Evolutionary conservation across 2,797 vertebrate species (phyloP).

Genomic region (Ptychadena robeensis): DNA sequence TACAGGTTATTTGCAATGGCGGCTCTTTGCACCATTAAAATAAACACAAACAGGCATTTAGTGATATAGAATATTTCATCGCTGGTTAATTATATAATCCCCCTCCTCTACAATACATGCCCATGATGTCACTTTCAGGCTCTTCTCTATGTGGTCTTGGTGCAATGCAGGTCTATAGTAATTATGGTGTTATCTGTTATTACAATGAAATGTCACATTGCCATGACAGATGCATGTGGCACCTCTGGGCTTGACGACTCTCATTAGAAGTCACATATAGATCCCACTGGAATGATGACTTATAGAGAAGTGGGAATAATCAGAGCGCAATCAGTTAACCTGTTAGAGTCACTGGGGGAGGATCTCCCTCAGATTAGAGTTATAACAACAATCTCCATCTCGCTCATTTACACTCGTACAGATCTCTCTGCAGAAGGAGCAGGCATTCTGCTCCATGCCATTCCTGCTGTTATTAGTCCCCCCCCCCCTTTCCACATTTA

Average conservation of each 20-base stretch:
- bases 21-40: not conserved
- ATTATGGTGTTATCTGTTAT: not conserved
- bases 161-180: conserved; percentile 52
- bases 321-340: conserved; percentile 47
- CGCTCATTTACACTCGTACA: conserved; percentile 36
- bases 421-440: conserved; percentile 57
- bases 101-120: not conserved
- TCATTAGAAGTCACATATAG: conserved; percentile 27
- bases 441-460: conserved; percentile 56
- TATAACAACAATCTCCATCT: conserved; percentile 52
- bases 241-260: conserved; percentile 17
- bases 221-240: conserved; percentile 44
- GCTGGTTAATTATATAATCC: not conserved
- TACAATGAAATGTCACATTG: conserved; percentile 15
- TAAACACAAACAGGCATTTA: not conserved
- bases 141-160: conserved; percentile 21
- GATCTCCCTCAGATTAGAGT: conserved; percentile 47
- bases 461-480: conserved; percentile 46
- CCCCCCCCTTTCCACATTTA: conserved; percentile 57
- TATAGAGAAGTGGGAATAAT: conserved; percentile 41
- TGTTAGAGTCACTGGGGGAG: conserved; percentile 59
- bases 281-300: conserved; percentile 23
- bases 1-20: not conserved
- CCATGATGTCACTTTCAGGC: not conserved
- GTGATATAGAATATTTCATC: not conserved